phyloP scores from a whole-genome alignment of 30 jellyfish, hydroid and myxozoan species.

The Cassiopea xamachana region DNA sequence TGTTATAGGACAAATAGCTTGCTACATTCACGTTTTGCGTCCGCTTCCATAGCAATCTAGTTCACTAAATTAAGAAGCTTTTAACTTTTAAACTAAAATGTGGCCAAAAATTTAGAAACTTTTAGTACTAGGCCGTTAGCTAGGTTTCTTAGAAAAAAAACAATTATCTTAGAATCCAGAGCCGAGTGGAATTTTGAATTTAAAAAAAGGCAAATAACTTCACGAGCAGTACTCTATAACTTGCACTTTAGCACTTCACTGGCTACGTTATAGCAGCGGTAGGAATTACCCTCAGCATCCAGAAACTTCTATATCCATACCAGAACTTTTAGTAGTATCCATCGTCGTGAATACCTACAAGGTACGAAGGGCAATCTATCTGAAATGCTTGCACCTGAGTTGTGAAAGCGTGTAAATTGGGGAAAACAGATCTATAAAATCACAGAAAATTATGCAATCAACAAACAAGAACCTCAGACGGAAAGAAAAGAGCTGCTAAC shows the following conservation, averaged over 20 bases:
- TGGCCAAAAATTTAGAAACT: too few relatives aligned
- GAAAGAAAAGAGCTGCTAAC: background rate
- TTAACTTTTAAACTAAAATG: too few relatives aligned
- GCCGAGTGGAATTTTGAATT: background rate
- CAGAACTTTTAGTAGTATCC: slow-evolving; percentile 89
- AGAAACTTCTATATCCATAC: slow-evolving; percentile 60
- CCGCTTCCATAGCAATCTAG: too few relatives aligned
- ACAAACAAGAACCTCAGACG: too few relatives aligned
- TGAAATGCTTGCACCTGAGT: background rate
- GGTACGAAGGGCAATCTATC: background rate
- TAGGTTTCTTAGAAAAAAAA: too few relatives aligned
- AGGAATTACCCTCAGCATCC: slow-evolving; percentile 99
- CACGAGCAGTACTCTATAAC: background rate
- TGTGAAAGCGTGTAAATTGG: background rate
- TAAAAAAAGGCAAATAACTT: background rate
- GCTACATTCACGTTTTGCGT: too few relatives aligned
- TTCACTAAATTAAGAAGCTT: too few relatives aligned
- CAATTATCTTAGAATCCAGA: background rate
- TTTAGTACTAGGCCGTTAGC: too few relatives aligned
- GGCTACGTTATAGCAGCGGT: slow-evolving; percentile 58
- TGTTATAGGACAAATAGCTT: too few relatives aligned
- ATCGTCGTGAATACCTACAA: slow-evolving; percentile 84
- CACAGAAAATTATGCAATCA: too few relatives aligned
- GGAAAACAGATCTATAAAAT: too few relatives aligned
- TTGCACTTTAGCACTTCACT: slow-evolving; percentile 30